phyloP scores from a whole-genome alignment of 2,888 invertebrate species.

The Cephus spinipes region DNA sequence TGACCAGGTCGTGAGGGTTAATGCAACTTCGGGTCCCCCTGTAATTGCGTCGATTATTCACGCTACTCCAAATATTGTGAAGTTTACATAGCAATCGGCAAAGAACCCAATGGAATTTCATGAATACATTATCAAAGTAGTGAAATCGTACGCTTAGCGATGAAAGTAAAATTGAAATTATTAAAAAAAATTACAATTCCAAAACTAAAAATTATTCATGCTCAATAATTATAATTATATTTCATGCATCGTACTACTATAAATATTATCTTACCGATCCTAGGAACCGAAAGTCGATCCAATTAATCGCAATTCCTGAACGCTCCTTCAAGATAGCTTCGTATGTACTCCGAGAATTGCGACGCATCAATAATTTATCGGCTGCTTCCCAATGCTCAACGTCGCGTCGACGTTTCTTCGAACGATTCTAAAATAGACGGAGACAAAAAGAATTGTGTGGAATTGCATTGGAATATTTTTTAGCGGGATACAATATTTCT shows the following conservation, averaged over 20 bases:
- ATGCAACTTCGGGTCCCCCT: conserved; percentile 25
- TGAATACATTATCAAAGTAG: neutral
- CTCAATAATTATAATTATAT: neutral
- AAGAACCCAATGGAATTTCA: neutral
- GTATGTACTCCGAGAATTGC: neutral
- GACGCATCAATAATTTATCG: neutral
- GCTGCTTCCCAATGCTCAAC: neutral
- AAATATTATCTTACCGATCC: neutral
- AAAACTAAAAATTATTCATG: neutral
- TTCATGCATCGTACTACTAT: neutral
- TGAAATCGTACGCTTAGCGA: neutral
- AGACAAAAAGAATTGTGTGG: neutral
- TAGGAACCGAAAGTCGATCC: neutral
- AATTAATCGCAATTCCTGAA: neutral
- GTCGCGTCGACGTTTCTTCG: neutral
- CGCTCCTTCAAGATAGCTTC: neutral
- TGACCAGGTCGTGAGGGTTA: conserved; percentile 27
- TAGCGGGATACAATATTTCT: neutral
- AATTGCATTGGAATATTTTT: neutral
- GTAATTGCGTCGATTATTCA: conserved; percentile 38
- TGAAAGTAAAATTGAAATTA: neutral
- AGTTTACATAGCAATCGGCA: conserved; percentile 8
- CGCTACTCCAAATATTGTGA: conserved; percentile 25
- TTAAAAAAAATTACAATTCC: neutral
- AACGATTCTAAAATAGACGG: neutral